These are phyloP conservation scores for Heliconius aoede DNA, from an alignment of 2,888 invertebrate species.

Conservation along the genomic window DNA sequence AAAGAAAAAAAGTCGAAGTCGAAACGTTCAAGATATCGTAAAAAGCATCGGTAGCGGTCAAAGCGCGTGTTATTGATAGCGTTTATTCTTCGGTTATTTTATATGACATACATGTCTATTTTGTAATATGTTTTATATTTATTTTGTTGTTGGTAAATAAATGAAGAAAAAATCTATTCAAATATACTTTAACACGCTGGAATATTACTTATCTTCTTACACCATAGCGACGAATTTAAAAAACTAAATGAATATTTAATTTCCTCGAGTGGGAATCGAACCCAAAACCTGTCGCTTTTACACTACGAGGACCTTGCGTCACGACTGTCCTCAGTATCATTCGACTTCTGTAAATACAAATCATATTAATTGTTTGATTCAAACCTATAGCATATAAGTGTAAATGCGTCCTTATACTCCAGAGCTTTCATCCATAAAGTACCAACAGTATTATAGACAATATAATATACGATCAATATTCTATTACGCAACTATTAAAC, in stretches of 20 bases:
- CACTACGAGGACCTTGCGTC: no score
- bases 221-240: no score
- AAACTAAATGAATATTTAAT: no score
- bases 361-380: neutral
- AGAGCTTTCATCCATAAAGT: conserved; percentile 24
- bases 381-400: neutral
- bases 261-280: no score
- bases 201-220: no score
- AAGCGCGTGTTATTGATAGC: conserved; percentile 58
- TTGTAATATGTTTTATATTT: conserved; percentile 10
- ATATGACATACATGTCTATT: conserved; percentile 15
- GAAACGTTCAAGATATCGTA: conserved; percentile 55
- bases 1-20: conserved; percentile 50
- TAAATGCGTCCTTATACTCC: conserved; percentile 10
- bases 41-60: conserved; percentile 62
- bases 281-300: no score
- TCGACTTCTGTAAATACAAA: neutral
- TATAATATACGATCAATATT: conserved; percentile 52
- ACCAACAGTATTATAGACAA: conserved; percentile 13
- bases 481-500: conserved; percentile 69
- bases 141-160: no score
- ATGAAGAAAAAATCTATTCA: no score
- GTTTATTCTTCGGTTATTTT: conserved; percentile 48
- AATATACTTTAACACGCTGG: no score
- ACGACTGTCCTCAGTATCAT: no score